Base-by-base conservation (phyloP, 2,797 vertebrate genomes). In the Pseudochromis fuscus region DNA sequence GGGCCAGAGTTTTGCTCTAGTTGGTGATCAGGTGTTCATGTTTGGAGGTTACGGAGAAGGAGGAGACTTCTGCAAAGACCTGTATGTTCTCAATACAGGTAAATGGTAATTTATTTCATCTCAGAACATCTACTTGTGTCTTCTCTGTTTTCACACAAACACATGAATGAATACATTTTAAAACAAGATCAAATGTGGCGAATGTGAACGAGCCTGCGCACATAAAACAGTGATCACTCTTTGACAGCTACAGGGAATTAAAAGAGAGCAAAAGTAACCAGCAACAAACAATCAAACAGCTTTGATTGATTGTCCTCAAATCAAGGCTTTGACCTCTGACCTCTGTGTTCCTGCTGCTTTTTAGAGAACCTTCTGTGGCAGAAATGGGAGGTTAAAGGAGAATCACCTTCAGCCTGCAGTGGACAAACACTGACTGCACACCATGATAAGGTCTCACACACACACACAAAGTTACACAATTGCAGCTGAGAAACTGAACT, bases 71-170 rank as follows among this genome's bases (percentile, higher is more conserved):
- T 82, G 83, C 80, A 93, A 87, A 76, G 91, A 94, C 67, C 57
- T 94, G 23, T 70, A 91, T 46, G 76, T 92, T 35, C 83, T 95
- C n/a, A 89, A 84, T 64, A 92, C 92, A 90, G 93, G 94, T 94
- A 82, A 59, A 31, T 7, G 15, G 23, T 7, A 27, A 66, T 35
- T 40, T 7, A 44, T 12, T 21, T 25, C 8, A 37, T 37, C 19
- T 31, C 5, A 12, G 19, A n/a, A 42, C 8, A 16, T 18, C 15
- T 37, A 37, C 4, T 37, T 37, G 15, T 37, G 10, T 9, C 1
- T 9, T 1, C 30, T 37, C 33, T 37, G 33, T 37, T 37, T 11
- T 37, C 3, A 11, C 13, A 13, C 35, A 5, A 33, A 33, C 9
- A 33, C 5, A 11, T 11, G 12, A 33, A 33, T 33, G 12, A 33